Conservation (phyloP, 2,888 invertebrate species). For the Chloromyia formosa region DNA sequence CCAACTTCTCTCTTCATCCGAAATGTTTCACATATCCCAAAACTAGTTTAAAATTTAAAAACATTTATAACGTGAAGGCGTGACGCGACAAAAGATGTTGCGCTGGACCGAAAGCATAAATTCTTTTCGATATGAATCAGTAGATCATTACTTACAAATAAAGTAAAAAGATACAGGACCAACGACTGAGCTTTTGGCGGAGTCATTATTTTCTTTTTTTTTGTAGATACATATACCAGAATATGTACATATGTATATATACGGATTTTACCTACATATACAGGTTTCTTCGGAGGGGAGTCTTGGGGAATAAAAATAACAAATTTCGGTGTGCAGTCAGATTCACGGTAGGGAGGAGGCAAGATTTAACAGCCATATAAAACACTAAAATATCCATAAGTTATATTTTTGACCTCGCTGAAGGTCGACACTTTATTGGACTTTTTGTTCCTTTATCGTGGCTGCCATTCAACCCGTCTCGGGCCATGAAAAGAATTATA, state of each 20-base stretch:
- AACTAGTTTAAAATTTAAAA: constrained; percentile 23
- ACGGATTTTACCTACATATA: neutral
- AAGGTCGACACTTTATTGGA: constrained; percentile 38
- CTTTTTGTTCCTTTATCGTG: neutral
- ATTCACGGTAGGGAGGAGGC: neutral
- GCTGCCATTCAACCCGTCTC: constrained; percentile 37
- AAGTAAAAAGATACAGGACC: constrained; percentile 24
- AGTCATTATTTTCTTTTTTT: constrained; percentile 26
- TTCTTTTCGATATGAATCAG: constrained; percentile 43
- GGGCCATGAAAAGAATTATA: neutral
- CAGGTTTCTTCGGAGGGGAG: too few relatives aligned
- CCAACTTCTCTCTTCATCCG: constrained; percentile 7
- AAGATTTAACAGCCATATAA: constrained; percentile 30
- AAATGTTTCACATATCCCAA: neutral
- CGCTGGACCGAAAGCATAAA: constrained; percentile 27
- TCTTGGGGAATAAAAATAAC: neutral
- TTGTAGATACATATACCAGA: neutral
- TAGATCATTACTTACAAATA: constrained; percentile 16
- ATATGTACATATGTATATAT: neutral
- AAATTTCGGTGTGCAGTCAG: constrained; percentile 1
- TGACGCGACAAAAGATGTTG: neutral
- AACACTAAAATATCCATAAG: constrained; percentile 26
- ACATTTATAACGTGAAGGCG: constrained; percentile 17
- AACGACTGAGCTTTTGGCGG: constrained; percentile 35
- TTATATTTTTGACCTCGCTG: constrained; percentile 40